phyloP scores from a whole-genome alignment of 2,113 vertebrate genomes.

The Alectura lathami region DNA sequence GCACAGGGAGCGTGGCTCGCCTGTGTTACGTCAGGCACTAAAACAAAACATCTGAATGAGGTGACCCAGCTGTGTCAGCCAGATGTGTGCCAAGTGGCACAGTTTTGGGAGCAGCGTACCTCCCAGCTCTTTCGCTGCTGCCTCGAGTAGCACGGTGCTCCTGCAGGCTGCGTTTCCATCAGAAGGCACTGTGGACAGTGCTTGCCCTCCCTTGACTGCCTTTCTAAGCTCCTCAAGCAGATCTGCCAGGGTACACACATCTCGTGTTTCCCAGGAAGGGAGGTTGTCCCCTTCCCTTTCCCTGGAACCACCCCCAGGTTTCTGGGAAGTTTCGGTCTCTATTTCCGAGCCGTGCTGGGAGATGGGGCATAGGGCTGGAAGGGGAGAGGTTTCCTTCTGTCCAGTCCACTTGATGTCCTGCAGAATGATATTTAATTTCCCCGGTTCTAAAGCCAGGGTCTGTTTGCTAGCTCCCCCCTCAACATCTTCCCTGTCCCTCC shows the following conservation, averaged over 20 bases:
- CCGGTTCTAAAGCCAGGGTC: neutral
- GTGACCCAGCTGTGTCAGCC: slow-evolving; percentile 46
- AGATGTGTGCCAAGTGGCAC: slow-evolving; percentile 39
- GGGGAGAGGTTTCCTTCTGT: neutral
- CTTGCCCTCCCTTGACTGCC: slow-evolving; percentile 1
- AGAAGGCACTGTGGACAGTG: slow-evolving; percentile 7
- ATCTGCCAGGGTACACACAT: neutral
- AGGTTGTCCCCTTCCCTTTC: slow-evolving; percentile 26
- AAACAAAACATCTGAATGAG: slow-evolving; percentile 44
- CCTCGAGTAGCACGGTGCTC: slow-evolving; percentile 1
- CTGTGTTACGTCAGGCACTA: slow-evolving; percentile 5
- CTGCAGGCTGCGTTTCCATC: slow-evolving; percentile 31
- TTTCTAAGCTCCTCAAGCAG: slow-evolving; percentile 44
- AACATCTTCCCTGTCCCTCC: neutral
- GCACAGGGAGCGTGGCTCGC: neutral
- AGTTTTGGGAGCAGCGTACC: neutral
- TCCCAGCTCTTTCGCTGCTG: neutral
- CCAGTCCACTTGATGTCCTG: neutral
- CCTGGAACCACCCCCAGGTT: slow-evolving; percentile 7
- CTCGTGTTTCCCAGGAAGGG: slow-evolving; percentile 25
- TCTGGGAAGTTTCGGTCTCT: slow-evolving; percentile 27
- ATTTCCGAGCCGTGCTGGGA: slow-evolving; percentile 9
- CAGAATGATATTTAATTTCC: neutral
- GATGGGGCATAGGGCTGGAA: neutral
- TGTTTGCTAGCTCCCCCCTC: neutral